Evolutionary conservation across 2,888 invertebrate genomes (phyloP), one percentile per base, ranked within the genome.

Genomic region (Ophonus ardosiacus): DNA sequence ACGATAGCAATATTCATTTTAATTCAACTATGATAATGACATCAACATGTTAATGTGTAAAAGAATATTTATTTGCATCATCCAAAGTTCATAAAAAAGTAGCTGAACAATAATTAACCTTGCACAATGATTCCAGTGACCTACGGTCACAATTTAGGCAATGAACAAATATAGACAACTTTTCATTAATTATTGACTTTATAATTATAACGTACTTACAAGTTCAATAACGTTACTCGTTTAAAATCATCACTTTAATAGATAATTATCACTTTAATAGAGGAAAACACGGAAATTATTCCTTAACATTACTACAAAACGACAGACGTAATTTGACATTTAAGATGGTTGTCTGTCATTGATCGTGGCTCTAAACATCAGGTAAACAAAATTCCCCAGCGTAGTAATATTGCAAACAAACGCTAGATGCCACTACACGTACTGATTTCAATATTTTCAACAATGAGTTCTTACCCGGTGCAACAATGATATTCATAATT

Each of bases 71-170:
- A 68, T 85, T 85, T 85, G 85, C 85, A 85, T 79, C 85, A 85
- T 57, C 65, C 68, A 79, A 85, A 85, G 80, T 80, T 80, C 80
- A 80, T 40, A 38, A 80, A 78, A 65, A 84, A 65, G 24, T n/a
- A n/a, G n/a, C n/a, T n/a, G 17, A 89, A 89, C 88, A 89, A 88
- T 88, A 87, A 89, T 90, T 89, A 90, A 90, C 89, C 90, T 89
- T 90, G 90, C 87, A 86, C 86, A 87, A 88, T 89, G 88, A 89
- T 88, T 90, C 89, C 89, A 88, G 89, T 89, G 89, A 89, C 89
- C 89, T 88, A 87, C 88, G 88, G 88, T 65, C 85, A 40, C 18
- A 81, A 81, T 76, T 85, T 81, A 63, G 81, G 71, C 63, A 85
- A 24, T 80, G 85, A 85, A 80, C 80, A 85, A 85, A 80, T 68